phyloP scores from a whole-genome alignment of 2,113 vertebrate species.

The Clupea harengus region DNA sequence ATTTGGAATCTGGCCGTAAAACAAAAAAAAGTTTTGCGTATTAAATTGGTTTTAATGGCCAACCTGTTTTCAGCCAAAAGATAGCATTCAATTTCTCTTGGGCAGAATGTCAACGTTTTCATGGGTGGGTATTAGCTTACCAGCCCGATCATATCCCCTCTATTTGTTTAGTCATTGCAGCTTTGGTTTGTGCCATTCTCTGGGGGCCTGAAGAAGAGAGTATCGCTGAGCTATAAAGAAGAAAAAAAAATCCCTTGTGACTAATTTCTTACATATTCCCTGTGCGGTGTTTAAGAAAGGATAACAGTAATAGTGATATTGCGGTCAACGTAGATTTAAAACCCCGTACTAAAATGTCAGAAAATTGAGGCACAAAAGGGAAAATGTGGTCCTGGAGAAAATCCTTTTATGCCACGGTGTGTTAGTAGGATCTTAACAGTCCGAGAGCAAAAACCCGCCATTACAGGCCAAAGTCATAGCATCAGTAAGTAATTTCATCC shows the following conservation, averaged over 20 bases:
- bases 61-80: background rate
- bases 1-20: slow-evolving; percentile 24
- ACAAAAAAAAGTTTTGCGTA: background rate
- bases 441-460: background rate
- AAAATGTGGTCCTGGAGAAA: slow-evolving; percentile 1
- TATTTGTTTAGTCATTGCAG: background rate
- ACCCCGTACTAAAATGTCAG: background rate
- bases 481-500: background rate
- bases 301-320: background rate
- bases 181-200: background rate
- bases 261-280: slow-evolving; percentile 1
- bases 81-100: background rate
- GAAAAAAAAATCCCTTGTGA: background rate
- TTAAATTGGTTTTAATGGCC: slow-evolving; percentile 1
- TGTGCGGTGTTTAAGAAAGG: background rate
- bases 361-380: background rate
- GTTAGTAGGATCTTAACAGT: background rate
- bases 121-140: slow-evolving; percentile 15
- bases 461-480: background rate
- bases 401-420: background rate
- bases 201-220: background rate
- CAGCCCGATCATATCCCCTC: background rate
- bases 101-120: slow-evolving; percentile 11
- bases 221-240: background rate
- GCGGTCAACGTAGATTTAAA: background rate